Conservation (phyloP, 2,113 vertebrate genomes). For the Laticauda colubrina region DNA sequence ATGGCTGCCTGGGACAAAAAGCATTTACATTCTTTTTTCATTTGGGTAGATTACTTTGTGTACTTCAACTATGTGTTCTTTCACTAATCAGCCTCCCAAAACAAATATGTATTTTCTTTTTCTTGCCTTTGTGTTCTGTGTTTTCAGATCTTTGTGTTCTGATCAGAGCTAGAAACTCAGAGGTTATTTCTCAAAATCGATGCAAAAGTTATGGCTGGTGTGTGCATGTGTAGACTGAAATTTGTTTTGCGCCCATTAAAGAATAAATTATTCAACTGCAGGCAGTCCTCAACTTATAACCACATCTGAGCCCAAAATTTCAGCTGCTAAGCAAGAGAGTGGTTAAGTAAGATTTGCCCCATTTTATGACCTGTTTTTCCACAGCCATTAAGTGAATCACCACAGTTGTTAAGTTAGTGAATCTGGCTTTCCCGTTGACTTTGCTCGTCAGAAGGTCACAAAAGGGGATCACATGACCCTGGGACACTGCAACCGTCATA, state of each 20-base stretch:
- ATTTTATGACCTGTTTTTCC: background rate
- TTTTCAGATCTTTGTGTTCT: background rate
- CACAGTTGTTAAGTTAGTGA: background rate
- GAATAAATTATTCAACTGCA: background rate
- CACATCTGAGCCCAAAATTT: background rate
- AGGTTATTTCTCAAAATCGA: background rate
- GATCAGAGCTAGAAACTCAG: background rate
- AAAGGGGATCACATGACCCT: background rate
- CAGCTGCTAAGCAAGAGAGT: background rate
- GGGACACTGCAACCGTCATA: background rate
- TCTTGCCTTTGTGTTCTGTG: background rate
- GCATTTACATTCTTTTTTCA: background rate
- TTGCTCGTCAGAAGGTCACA: background rate
- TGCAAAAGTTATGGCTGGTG: background rate
- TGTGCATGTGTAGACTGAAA: background rate
- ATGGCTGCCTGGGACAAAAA: background rate
- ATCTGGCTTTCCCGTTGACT: background rate
- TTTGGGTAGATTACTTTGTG: background rate
- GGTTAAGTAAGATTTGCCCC: background rate
- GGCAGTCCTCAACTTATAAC: background rate
- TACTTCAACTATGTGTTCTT: background rate
- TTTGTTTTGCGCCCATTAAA: background rate
- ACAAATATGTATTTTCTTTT: background rate
- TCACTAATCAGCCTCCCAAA: background rate
- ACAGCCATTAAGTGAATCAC: background rate